Evolutionary conservation across 2,113 vertebrate species (phyloP).

Genomic region (Phrynocephalus versicolor): DNA sequence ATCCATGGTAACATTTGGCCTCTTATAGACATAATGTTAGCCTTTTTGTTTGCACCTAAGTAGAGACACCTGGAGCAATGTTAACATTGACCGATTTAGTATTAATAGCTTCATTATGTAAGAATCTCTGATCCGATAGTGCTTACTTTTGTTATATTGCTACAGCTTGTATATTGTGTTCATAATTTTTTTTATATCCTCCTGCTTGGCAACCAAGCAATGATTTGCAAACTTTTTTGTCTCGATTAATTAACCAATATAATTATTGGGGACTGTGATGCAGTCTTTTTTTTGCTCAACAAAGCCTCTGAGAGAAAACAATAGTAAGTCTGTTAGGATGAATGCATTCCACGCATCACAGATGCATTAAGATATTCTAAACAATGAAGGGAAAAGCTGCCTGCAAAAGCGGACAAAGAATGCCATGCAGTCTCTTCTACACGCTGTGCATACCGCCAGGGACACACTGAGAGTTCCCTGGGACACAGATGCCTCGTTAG

Average conservation of each 20-base stretch:
- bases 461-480: constrained; percentile 80
- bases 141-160: constrained; percentile 84
- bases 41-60: constrained; percentile 83
- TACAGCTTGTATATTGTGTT: constrained; percentile 81
- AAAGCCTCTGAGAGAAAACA: constrained; percentile 82
- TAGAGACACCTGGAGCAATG: constrained; percentile 83
- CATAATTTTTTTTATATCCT: constrained; percentile 84
- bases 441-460: constrained; percentile 82
- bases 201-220: constrained; percentile 82
- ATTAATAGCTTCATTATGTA: constrained; percentile 86
- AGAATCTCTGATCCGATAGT: constrained; percentile 84
- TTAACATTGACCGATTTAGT: constrained; percentile 84
- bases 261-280: constrained; percentile 84
- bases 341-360: constrained; percentile 87
- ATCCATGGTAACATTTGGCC: constrained; percentile 88
- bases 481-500: constrained; percentile 85
- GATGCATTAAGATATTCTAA: constrained; percentile 84
- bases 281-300: constrained; percentile 81
- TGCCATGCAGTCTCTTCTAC: constrained; percentile 78
- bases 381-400: constrained; percentile 86
- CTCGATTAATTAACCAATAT: constrained; percentile 89
- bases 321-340: constrained; percentile 86
- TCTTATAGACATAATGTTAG: constrained; percentile 85
- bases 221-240: constrained; percentile 87
- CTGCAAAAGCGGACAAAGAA: constrained; percentile 81